Evolutionary conservation across 2,888 invertebrate species (phyloP), one percentile per base, ranked within the genome.

Genomic region (Lycaena phlaeas): DNA sequence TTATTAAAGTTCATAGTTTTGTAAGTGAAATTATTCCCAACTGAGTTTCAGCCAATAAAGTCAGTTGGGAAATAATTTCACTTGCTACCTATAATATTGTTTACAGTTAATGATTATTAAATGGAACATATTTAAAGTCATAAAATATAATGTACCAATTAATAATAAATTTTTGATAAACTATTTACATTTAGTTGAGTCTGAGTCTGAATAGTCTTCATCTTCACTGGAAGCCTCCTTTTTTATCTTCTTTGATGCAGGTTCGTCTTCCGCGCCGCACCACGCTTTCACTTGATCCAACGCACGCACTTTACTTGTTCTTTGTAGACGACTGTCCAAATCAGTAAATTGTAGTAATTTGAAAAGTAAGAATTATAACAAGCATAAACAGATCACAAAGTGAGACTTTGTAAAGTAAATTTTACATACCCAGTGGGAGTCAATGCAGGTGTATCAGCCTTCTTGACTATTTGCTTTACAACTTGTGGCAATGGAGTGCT

Each of bases 261-360:
- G 77, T 45, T 77, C 75, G 28, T 72, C 85, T 2, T 78, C 86
- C 1, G 86, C 90, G 9, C 92, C 92, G 52, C 92, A 92, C 94
- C 94, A 94, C 44, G 91, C 91, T 61, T 94, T 94, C 41, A 94
- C 93, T 64, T 93, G 92, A 67, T 92, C 92, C 64, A 93, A 76
- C 0, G 93, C 93, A 53, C 92, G 92, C 36, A 90, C 90, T 67
- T 94, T 94, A 55, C 93, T 93, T n/a, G 89, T 89, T 12, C 92
- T 85, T 61, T 89, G 89, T 2, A 92, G 90, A 15, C 92, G 87
- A 2, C 90, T 90, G 49, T 2, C 18, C 3, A 27, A 3, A 4
- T 4, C 18, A 14, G 10, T 12, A 36, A 14, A 27, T 7, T 10
- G 12, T 6, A 27, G 12, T 6, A 27, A 4, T 2, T 4, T n/a